Evolutionary conservation across 2,113 vertebrate genomes (phyloP).

Genomic region (Salvelinus alpinus): DNA sequence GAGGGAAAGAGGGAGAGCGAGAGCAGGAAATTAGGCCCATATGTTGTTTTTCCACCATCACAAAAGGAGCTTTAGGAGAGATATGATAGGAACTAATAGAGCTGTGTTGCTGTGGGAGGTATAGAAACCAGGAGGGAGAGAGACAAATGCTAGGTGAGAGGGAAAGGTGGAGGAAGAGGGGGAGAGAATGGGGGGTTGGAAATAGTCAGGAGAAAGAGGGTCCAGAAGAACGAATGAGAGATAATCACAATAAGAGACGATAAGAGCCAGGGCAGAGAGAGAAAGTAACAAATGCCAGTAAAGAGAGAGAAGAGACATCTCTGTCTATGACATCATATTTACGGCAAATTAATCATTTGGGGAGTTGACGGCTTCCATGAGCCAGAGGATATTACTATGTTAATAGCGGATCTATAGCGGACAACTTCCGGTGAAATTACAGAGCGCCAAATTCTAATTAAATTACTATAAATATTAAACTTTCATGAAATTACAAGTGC

Average conservation of each 20-base stretch:
- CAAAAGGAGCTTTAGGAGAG: conserved; percentile 64
- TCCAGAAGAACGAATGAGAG: neutral
- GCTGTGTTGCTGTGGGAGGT: conserved; percentile 64
- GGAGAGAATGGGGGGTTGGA: neutral
- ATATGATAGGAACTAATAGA: conserved; percentile 58
- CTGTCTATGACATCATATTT: conserved; percentile 42
- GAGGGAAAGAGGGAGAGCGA: neutral
- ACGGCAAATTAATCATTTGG: neutral
- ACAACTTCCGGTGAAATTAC: too few relatives aligned
- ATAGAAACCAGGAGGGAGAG: conserved; percentile 66
- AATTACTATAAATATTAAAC: too few relatives aligned
- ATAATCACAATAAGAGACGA: neutral
- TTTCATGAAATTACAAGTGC: too few relatives aligned
- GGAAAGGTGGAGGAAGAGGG: conserved; percentile 28
- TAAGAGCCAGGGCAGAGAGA: neutral
- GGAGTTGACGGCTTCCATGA: too few relatives aligned
- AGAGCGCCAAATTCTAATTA: too few relatives aligned
- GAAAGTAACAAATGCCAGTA: neutral
- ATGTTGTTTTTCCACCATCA: conserved; percentile 74
- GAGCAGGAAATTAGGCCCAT: conserved; percentile 58
- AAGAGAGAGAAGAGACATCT: neutral
- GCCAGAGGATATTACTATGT: too few relatives aligned
- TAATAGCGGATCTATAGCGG: too few relatives aligned
- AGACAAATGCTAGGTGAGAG: conserved; percentile 51
- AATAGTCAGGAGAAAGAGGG: neutral